Conservation (phyloP, 2,113 vertebrate genomes). For the Apodemus speciosus region DNA sequence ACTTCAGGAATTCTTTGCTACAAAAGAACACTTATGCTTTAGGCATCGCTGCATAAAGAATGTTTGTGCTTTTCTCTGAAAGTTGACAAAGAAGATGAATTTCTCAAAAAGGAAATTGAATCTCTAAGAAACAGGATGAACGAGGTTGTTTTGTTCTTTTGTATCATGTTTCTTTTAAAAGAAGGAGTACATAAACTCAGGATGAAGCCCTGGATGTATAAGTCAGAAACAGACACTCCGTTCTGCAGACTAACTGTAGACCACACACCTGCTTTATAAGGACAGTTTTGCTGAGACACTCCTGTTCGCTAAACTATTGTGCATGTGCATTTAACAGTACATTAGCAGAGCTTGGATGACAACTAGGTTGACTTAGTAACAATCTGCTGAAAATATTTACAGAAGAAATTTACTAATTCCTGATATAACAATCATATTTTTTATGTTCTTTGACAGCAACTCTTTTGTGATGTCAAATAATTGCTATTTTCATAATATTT, state of each 20-base stretch:
- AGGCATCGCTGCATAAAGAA: not conserved
- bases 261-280: not conserved
- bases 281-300: not conserved
- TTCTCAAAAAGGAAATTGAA: slow-evolving; percentile 28
- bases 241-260: not conserved
- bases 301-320: not conserved
- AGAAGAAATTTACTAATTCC: not conserved
- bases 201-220: slow-evolving; percentile 1
- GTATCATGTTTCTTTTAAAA: not conserved
- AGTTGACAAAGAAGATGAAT: not conserved
- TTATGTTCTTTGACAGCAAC: not conserved
- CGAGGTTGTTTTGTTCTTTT: not conserved
- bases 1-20: not conserved
- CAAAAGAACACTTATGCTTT: not conserved
- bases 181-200: not conserved
- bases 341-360: not conserved
- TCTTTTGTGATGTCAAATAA: not conserved
- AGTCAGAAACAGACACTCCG: not conserved
- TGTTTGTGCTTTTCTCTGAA: slow-evolving; percentile 11
- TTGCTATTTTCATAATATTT: too few relatives aligned
- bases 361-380: not conserved
- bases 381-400: slow-evolving; percentile 27
- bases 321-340: not conserved
- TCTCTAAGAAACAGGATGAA: not conserved
- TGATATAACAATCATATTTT: not conserved